Evolutionary conservation across 2,797 vertebrate species (phyloP), one percentile per base, ranked within the genome.

Genomic region (Muscicapa comitata): DNA sequence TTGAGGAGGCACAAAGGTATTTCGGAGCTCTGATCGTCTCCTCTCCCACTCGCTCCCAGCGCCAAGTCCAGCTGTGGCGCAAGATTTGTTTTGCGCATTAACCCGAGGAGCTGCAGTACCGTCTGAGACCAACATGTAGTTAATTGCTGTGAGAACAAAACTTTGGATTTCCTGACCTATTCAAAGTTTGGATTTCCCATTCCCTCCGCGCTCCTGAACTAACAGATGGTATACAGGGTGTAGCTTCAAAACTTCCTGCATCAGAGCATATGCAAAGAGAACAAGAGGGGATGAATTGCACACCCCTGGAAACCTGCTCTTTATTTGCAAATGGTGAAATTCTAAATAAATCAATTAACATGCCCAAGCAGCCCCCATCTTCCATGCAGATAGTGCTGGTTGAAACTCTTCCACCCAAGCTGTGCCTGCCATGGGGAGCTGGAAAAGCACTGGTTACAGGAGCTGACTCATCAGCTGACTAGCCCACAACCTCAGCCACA

Each of bases 401-500:
- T 80, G 33, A 37, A 91, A 79, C 26, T 86, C 72, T 77, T 70
- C 21, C 2, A 0, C 90, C 79, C 86, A 84, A 91, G 55, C 79
- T 28, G 26, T 73, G 29, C n/a, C 62, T 78, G 78, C 85, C 61
- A 73, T 26, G 42, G 82, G 73, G 92, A 96, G 73, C 70, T 95
- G 91, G 95, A 86, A 94, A 78, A 94, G 93, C 91, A 82, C 55
- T 94, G 93, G 93, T 96, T 94, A 96, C 90, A 86, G 82, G 74
- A 47, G 93, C 89, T 97, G 95, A 97, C 92, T 96, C 96, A 97
- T 73, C 89, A 81, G 82, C 79, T 95, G 95, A 93, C 91, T 82
- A 94, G 95, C 87, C 95, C 91, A 94, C 91, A 92, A 77, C 92
- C 88, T 88, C 87, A 86, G 95, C 89, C 95, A 93, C 95, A 96